Evolutionary conservation across 2,113 vertebrate species (phyloP), one percentile per base, ranked within the genome.

Genomic region (Misgurnus anguillicaudatus): DNA sequence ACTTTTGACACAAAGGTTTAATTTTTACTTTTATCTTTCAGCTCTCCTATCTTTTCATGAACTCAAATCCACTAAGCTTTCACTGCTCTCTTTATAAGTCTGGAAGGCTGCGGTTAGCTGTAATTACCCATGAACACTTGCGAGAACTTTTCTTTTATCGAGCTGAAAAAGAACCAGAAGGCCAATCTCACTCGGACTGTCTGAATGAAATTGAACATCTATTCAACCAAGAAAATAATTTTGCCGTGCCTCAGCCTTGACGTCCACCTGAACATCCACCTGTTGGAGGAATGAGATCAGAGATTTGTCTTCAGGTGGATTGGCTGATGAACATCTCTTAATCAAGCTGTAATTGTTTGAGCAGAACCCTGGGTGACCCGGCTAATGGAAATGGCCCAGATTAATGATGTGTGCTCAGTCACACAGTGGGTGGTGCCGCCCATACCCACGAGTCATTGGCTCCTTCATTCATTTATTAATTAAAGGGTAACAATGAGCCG

Each of bases 301-400:
- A 17, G 55, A 55, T 61, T 53, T 64, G 47, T 65, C 64, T 77
- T 69, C 63, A 58, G 74, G 42, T 62, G 58, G 68, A 47, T 64
- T 75, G 78, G 69, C 83, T 90, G 89, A 92, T 88, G 89, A 90
- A 87, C 87, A 88, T 91, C 92, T 92, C 89, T 92, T 92, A 91
- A 93, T 93, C 91, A 91, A 88, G 82, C 86, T 75, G 69, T 92
- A 93, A 93, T 93, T 91, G 90, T 90, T 90, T 31, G 84, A 90
- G 90, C 89, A 85, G 89, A 89, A 91, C 89, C 88, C 88, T 87
- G 84, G 86, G 77, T 91, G 91, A 93, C 91, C 92, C 76, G 77
- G 74, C 75, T 92, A 92, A 92, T 90, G 84, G 89, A 86, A 89
- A 79, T 41, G 78, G 87, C 85, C 83, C 85, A 91, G 91, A 94